These are phyloP conservation scores for Hirudinaria manillensis DNA, from an alignment of 2,888 invertebrate species.

Conservation along the genomic window DNA sequence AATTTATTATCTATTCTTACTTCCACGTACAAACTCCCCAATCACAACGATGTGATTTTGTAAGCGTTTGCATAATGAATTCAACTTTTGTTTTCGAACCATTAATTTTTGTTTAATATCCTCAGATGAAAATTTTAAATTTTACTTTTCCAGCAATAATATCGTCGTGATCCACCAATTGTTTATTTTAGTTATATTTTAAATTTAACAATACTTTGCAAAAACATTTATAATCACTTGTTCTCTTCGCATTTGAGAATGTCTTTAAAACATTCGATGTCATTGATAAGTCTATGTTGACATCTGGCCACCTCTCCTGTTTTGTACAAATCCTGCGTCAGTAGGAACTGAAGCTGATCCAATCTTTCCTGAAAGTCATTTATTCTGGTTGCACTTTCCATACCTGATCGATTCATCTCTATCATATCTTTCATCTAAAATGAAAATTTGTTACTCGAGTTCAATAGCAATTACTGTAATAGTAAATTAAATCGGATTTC, in stretches of 20 bases:
- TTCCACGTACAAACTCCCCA: too few species aligned
- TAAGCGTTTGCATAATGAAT: too few species aligned
- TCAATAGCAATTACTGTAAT: background rate
- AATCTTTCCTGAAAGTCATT: slow-evolving; percentile 20
- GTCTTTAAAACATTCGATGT: slow-evolving; percentile 24
- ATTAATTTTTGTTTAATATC: too few species aligned
- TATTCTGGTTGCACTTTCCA: slow-evolving; percentile 18
- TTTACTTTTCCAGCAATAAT: too few species aligned
- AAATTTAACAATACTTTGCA: too few species aligned
- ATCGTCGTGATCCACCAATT: too few species aligned
- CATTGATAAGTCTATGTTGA: slow-evolving; percentile 29
- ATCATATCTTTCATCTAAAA: slow-evolving; percentile 25
- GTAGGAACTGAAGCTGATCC: slow-evolving; percentile 21
- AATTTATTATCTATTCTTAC: too few species aligned
- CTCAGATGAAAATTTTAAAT: too few species aligned
- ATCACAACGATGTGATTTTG: too few species aligned
- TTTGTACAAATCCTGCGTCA: slow-evolving; percentile 22
- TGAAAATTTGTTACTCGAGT: background rate
- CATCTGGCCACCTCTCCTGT: slow-evolving; percentile 30
- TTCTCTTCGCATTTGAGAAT: slow-evolving; percentile 17
- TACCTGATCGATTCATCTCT: slow-evolving; percentile 23
- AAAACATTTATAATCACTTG: slow-evolving; percentile 10
- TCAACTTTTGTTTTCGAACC: too few species aligned
- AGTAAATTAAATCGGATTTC: too few species aligned
- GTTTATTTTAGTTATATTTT: too few species aligned